Conservation (phyloP, 2,888 invertebrate species). For the Synergus laeviventris region DNA sequence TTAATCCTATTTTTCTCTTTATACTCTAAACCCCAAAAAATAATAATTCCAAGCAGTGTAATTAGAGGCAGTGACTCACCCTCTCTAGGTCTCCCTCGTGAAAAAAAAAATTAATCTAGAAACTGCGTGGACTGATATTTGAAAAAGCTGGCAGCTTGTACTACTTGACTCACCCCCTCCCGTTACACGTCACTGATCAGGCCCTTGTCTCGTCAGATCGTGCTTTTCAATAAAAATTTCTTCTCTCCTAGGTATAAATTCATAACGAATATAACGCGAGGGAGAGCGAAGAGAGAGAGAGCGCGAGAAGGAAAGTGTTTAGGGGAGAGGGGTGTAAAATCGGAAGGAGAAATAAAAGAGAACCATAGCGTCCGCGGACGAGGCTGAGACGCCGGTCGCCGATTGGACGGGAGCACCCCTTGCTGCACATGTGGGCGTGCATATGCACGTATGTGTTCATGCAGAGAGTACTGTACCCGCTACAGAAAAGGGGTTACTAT, state of each 20-base stretch:
- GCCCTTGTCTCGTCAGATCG: conserved; percentile 33
- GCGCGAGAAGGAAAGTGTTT: conserved; percentile 21
- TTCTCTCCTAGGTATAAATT: conserved; percentile 37
- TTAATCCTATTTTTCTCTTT: conserved; percentile 16
- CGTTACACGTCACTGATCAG: conserved; percentile 39
- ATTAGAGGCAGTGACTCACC: conserved; percentile 19
- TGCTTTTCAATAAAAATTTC: conserved; percentile 39
- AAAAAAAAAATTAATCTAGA: conserved; percentile 26
- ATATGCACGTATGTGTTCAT: conserved; percentile 54
- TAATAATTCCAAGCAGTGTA: conserved; percentile 24
- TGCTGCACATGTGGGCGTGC: conserved; percentile 69
- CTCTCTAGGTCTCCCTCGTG: conserved; percentile 26
- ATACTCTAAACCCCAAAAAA: conserved; percentile 5
- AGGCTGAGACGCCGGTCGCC: conserved; percentile 62
- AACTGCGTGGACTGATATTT: conserved; percentile 30
- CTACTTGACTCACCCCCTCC: conserved; percentile 19
- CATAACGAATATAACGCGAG: conserved; percentile 37
- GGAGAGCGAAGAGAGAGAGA: conserved; percentile 35
- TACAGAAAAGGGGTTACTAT: conserved; percentile 46
- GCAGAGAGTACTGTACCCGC: conserved; percentile 48
- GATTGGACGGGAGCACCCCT: conserved; percentile 72
- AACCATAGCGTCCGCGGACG: conserved; percentile 44
- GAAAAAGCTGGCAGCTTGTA: conserved; percentile 25
- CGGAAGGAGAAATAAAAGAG: conserved; percentile 44
- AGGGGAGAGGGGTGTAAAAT: conserved; percentile 19